phyloP scores from a whole-genome alignment of 2,888 invertebrate species.

The Brachyptera putata region DNA sequence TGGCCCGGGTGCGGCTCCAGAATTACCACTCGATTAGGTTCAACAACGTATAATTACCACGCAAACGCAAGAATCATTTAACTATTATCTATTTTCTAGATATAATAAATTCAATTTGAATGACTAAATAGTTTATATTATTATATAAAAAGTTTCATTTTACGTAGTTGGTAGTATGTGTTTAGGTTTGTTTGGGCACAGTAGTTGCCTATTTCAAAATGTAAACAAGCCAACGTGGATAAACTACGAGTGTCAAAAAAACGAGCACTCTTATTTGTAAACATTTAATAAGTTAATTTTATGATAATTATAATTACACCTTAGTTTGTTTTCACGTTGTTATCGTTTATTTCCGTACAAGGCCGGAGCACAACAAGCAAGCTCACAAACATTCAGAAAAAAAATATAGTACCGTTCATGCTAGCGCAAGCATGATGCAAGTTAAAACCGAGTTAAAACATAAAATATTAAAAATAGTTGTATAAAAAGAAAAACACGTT shows the following conservation, averaged over 20 bases:
- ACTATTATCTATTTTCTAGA: background rate
- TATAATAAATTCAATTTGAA: background rate
- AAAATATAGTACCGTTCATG: background rate
- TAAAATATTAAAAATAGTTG: background rate
- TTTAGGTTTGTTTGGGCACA: background rate
- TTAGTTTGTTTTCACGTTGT: constrained; percentile 14
- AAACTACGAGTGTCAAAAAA: constrained; percentile 33
- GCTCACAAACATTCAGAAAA: constrained; percentile 1
- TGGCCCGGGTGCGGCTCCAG: constrained; percentile 56
- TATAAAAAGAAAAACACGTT: constrained; percentile 41
- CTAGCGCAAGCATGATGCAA: background rate
- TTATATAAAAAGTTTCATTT: background rate
- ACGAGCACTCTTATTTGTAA: constrained; percentile 41
- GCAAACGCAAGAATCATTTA: no score
- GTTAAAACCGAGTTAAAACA: background rate
- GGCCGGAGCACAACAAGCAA: constrained; percentile 23
- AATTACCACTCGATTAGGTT: constrained; percentile 41
- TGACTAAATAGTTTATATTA: no score
- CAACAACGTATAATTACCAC: background rate
- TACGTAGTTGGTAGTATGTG: background rate
- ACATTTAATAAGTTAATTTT: constrained; percentile 35
- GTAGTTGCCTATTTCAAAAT: constrained; percentile 11
- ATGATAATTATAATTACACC: background rate
- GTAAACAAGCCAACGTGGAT: constrained; percentile 49
- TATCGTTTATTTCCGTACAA: constrained; percentile 7